These are phyloP conservation scores for Genyomyrus donnyi DNA, from an alignment of 2,113 vertebrate genomes.

Conservation along the genomic window DNA sequence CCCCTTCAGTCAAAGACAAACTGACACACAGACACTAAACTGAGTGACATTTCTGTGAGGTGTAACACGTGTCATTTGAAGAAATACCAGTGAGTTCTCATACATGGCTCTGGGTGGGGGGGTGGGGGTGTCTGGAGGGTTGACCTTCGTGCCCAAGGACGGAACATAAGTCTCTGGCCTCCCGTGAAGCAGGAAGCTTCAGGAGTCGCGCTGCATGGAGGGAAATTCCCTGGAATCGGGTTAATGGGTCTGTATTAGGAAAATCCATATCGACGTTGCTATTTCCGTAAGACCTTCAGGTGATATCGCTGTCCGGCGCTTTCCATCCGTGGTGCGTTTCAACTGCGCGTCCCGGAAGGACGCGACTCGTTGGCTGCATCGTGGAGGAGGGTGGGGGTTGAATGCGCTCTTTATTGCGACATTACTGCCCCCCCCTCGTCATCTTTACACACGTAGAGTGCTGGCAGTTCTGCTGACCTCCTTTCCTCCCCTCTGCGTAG, in stretches of 20 bases:
- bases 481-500: not conserved
- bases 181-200: too few relatives aligned
- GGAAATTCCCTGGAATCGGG: not conserved
- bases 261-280: conserved; percentile 8
- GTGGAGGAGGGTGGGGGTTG: not conserved
- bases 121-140: not conserved
- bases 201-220: not conserved
- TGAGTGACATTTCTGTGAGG: not conserved
- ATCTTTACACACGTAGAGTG: not conserved
- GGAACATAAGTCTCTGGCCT: not conserved
- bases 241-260: conserved; percentile 8
- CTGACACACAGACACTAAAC: not conserved
- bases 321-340: not conserved
- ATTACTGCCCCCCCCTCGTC: not conserved
- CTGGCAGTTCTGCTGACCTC: not conserved
- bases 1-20: not conserved
- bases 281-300: conserved; percentile 14
- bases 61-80: not conserved
- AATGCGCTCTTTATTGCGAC: not conserved
- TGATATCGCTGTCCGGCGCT: too few relatives aligned
- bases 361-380: not conserved
- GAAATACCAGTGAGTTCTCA: not conserved
- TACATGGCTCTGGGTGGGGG: not conserved
- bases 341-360: not conserved
- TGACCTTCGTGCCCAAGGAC: not conserved